Evolutionary conservation across 2,113 vertebrate genomes (phyloP), one percentile per base, ranked within the genome.

Genomic region (Otus sunia): DNA sequence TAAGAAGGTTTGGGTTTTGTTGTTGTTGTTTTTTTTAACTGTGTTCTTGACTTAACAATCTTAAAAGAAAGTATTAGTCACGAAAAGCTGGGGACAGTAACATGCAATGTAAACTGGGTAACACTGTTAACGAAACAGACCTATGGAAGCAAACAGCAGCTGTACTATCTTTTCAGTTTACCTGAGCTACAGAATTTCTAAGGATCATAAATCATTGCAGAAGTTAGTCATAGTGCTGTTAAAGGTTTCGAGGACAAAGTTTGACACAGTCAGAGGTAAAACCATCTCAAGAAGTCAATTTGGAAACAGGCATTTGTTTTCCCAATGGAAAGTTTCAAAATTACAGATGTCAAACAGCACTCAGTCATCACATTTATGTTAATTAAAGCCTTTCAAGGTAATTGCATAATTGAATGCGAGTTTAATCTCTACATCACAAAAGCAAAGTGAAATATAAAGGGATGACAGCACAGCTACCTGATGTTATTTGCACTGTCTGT

Each of bases 341-440:
- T 69, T 52, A 64, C 21, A 73, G 27, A 75, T 21, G 39, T 47
- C 60, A 91, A 95, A 85, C 26, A 81, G 73, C 27, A 89, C 12
- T 68, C 56, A n/a, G 66, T 68, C 49, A 88, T 82, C 72, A 87
- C 18, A 34, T 53, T 84, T 68, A 78, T 18, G 66, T 88, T 96
- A 96, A 94, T 95, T 86, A 94, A 85, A 82, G 41, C 41, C 67
- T 94, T 87, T 82, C 77, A 91, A 78, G 53, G 73, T 68, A 91
- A 94, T 62, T n/a, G 72, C 34, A 36, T 66, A 81, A 90, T 23
- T 82, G 69, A 92, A 91, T 92, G 56, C 1, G 4, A 90, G 58
- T 75, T 81, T 92, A 87, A 93, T 39, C 36, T 64, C 49, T 82
- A 60, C 52, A 53, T 79, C 85, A 90, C 66, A 94, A 90, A 94